Evolutionary conservation across 2,797 vertebrate species (phyloP), one percentile per base, ranked within the genome.

Genomic region (Alca torda): DNA sequence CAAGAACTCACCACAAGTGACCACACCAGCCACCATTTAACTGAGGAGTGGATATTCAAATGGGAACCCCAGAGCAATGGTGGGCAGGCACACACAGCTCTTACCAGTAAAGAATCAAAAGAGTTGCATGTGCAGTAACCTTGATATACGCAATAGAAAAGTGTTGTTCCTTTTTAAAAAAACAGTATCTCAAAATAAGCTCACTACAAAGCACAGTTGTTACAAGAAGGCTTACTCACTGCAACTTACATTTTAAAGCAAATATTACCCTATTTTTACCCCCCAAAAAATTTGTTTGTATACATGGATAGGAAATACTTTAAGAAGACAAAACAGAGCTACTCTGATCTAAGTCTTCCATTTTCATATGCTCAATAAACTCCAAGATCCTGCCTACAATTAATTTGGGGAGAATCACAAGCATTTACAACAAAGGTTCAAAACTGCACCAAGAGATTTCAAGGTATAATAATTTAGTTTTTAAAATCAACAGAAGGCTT

Each of bases 161-260:
- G 2, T 3, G 26, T 23, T 23, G 21, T 23, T 48, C 21, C 19
- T 37, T 53, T 60, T 69, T 57, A 6, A 41, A 43, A 35, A 30
- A 57, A 39, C 17, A 14, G 7, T 11, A 61, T 53, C 50, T 57
- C 50, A 68, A 90, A 93, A 74, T n/a, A 77, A 77, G 18, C 16
- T 88, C 33, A 54, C 24, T 73, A 74, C 13, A 85, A 76, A 80
- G 12, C 41, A 73, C 0, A 54, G 17, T 3, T 93, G 31, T 74
- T 90, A 61, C 53, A 57, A 64, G 25, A 77, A 39, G 21, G 12
- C 5, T 74, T 75, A 74, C 35, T 86, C 11, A 20, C 46, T 65
- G 28, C 33, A 73, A 80, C 51, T 77, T 69, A 68, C 5, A 81
- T 77, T 94, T 85, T 80, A 88, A 78, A 88, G 60, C 17, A 90